phyloP scores from a whole-genome alignment of 2,113 vertebrate species.

The crab-eating macaque (Macaca fascicularis) region DNA sequence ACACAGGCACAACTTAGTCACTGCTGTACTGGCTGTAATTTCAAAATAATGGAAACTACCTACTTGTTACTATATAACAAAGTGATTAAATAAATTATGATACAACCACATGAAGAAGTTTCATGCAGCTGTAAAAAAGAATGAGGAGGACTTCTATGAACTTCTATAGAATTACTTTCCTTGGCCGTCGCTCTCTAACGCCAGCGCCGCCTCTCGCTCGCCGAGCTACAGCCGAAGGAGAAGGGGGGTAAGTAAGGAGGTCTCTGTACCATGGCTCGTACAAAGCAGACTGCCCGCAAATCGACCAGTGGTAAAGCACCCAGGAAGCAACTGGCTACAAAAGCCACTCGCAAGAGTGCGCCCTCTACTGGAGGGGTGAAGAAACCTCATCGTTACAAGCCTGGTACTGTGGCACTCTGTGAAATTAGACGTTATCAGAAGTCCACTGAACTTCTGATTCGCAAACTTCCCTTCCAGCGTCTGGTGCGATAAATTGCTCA shows the following conservation, averaged over 20 bases:
- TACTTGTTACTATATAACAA: background rate
- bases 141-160: background rate
- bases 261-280: too few relatives aligned
- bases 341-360: too few relatives aligned
- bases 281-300: too few relatives aligned
- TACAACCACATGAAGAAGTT: background rate
- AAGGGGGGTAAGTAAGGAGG: too few relatives aligned
- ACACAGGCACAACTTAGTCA: background rate
- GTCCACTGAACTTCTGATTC: constrained; percentile 92
- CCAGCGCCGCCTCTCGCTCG: too few relatives aligned
- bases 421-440: constrained; percentile 92
- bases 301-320: too few relatives aligned
- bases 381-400: constrained; percentile 74
- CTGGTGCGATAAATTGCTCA: constrained; percentile 92
- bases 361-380: too few relatives aligned
- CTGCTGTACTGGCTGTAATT: background rate
- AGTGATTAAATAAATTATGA: background rate
- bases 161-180: background rate
- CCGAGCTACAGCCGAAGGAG: too few relatives aligned
- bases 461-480: constrained; percentile 91
- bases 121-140: background rate
- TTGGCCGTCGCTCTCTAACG: too few relatives aligned
- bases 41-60: background rate
- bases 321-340: too few relatives aligned
- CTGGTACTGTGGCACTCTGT: constrained; percentile 90